Percentiles rank a stretch among this genome's conserved stretches.
phyloP scores from a whole-genome alignment of 2,797 vertebrate species.

The Ptychobarbus kaznakovi region DNA sequence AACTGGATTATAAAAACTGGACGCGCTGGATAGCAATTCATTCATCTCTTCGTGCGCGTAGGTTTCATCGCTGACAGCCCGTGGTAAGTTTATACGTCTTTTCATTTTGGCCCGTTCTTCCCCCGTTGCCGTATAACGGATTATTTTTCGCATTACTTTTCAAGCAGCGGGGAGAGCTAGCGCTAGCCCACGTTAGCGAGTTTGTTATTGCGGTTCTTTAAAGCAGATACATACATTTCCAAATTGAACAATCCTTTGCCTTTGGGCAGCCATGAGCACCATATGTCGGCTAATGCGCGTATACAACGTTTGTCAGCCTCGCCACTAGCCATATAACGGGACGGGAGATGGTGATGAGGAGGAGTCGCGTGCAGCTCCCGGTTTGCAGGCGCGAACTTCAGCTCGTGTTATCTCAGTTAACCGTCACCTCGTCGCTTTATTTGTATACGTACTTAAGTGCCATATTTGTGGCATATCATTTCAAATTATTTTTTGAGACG shows the following conservation, averaged over 20 bases:
- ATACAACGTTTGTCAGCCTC: conserved; percentile 9
- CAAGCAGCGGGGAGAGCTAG: conserved; percentile 13
- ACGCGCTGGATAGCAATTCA: conserved; percentile 54
- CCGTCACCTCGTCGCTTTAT: background rate
- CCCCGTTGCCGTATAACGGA: conserved; percentile 13
- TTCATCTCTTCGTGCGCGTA: conserved; percentile 37
- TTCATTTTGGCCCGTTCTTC: conserved; percentile 1
- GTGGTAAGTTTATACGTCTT: conserved; percentile 68
- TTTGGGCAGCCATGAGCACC: background rate
- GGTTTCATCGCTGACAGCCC: conserved; percentile 57
- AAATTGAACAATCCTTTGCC: background rate
- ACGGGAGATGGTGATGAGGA: conserved; percentile 39
- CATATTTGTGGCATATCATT: background rate
- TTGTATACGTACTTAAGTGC: too few species aligned
- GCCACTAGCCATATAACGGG: conserved; percentile 4
- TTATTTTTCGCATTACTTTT: conserved; percentile 41
- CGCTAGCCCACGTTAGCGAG: conserved; percentile 34
- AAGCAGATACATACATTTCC: background rate
- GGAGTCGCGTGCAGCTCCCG: conserved; percentile 47
- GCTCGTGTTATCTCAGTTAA: background rate
- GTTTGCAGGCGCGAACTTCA: conserved; percentile 41
- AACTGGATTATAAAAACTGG: conserved; percentile 49
- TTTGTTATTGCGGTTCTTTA: conserved; percentile 17
- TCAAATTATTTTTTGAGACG: background rate
- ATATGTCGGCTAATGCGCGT: background rate